Base-by-base conservation (phyloP, 2,797 vertebrate species). In the Manis crassicaudata region DNA sequence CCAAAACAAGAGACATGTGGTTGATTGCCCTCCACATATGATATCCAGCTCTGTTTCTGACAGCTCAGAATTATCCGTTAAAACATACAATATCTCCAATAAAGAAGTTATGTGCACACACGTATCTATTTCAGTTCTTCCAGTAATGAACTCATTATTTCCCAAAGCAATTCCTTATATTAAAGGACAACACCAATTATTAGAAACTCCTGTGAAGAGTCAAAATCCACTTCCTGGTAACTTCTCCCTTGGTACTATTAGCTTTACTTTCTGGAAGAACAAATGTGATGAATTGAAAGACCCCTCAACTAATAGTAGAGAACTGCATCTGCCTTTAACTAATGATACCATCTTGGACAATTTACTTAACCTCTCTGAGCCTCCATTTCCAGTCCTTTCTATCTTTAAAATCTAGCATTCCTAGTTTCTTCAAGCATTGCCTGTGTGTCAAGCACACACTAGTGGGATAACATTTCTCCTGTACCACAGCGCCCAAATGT, bases 311-410 rank as follows among this genome's bases (percentile, higher is more conserved):
- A 52, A 67, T 17, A 75, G 80, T 37, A 46, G 43, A 95, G 37
- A 96, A 68, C 43, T 62, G 18, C 20, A 86, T 68, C 40, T 50
- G 32, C 50, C 68, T 50, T 68, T 68, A 70, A 62, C 35, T n/a
- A 89, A 56, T 18, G 20, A 72, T 43, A 75, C 29, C 43, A 77
- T 27, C 58, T 84, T 52, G 43, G 35, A 86, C 68, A 68, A 89
- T 18, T 60, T 77, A 76, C n/a, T 68, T 67, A 88, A 25, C 63
- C 63, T 84, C 35, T 68, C 58, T 54, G 3, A 84, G n/a, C 56
- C 70, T 91, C 29, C 16, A 60, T 77, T 96, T 92, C 79, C n/a
- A 89, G 29, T 25, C 16, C 65, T 84, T 90, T 76, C 73, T 68
- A 56, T 54, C 67, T 90, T 76, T 62, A 65, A 92, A 96, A 86